Evolutionary conservation across 2,888 invertebrate species (phyloP), one percentile per base, ranked within the genome.

Genomic region (Ethmia dodecea): DNA sequence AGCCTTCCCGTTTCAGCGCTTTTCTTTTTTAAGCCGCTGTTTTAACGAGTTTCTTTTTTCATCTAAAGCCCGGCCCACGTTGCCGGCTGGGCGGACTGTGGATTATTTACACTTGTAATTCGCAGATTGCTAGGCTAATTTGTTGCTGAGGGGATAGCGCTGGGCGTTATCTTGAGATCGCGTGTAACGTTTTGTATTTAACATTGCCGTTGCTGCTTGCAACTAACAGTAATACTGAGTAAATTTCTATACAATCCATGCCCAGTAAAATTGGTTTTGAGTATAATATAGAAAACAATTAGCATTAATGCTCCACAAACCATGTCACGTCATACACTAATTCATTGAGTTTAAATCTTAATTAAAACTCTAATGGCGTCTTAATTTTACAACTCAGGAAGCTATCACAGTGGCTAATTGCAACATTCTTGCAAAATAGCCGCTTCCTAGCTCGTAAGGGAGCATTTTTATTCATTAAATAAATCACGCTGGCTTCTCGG

Each of bases 21-120:
- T 86, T 86, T 84, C 86, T 84, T 86, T 83, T 84, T 84, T 81
- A 86, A 86, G 83, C 78, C 74, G 78, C 70, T 80, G 76, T 83
- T 86, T 84, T 83, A 84, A 84, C 80, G 83, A 81, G 79, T 76
- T 83, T 77, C 66, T 67, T 79, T 78, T 74, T 69, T 67, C 66
- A 57, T 54, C 60, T 68, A 71, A 72, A 74, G 84, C 80, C 84
- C 84, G 41, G 62, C 86, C 86, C 84, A 79, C 86, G 75, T 65
- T 66, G 72, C 68, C 62, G 79, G 83, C 69, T 83, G 86, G 86
- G 84, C 83, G 84, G 75, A 74, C 67, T 70, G 60, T 56, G 70
- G 80, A 80, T 84, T 86, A 86, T 84, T 86, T 84, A 86, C 86
- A 86, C 84, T 83, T 81, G 80, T 84, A 86, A 86, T 83, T 80